Evolutionary conservation across 2,113 vertebrate species (phyloP), one percentile per base, ranked within the genome.

Genomic region (Neofelis nebulosa): DNA sequence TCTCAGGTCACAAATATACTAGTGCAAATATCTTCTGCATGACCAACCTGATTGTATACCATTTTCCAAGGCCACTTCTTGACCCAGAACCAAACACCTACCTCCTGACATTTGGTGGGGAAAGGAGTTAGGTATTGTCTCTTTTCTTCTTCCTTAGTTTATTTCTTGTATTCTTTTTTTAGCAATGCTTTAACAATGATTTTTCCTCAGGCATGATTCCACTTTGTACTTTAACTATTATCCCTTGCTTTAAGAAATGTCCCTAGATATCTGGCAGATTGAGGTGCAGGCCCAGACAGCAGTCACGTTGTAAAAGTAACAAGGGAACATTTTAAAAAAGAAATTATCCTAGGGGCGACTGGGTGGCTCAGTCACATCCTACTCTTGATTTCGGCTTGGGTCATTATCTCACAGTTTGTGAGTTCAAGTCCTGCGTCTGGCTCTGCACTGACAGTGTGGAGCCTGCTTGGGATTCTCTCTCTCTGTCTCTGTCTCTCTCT

Each of bases 221-320:
- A 86, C n/a, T 92, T 90, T 87, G 81, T 21, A 93, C 33, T 83
- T 88, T 66, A 91, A 82, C 50, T 61, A 29, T 57, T 78, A 79
- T 55, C 41, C 8, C 0, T 81, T 18, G 31, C 25, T 48, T 93
- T 81, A 78, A 71, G 61, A 89, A 83, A 78, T 73, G 10, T 4
- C 29, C 33, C 2, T 19, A 33, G 29, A 50, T 13, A 2, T 74
- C n/a, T 93, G 55, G 36, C 31, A 15, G 21, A 31, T 68, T 57
- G 69, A 91, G 1, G 8, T n/a, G 5, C n/a, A 85, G 19, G 36
- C 11, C 36, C 57, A 84, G 61, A 63, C 27, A 73, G 21, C 10
- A 21, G 38, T 65, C 61, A 71, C 29, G 8, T 48, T 45, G n/a
- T 74, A 41, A 68, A 88, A 89, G n/a, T 25, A 65, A 79, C n/a